phyloP scores from a whole-genome alignment of 2,888 invertebrate species.

The Tipula confusa region DNA sequence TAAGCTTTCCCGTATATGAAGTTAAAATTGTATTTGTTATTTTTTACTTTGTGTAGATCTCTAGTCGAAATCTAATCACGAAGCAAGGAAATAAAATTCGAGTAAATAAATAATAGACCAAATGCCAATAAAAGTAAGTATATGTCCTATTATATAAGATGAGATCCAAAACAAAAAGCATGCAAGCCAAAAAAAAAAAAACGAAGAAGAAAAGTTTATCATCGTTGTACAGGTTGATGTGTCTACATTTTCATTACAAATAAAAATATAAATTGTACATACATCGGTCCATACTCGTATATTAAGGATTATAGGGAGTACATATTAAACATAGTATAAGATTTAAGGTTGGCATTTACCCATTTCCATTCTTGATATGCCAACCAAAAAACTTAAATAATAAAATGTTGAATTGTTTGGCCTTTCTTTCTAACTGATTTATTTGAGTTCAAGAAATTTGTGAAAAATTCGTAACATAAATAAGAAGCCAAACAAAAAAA shows the following conservation, averaged over 20 bases:
- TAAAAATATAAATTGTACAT: not conserved
- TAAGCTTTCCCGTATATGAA: not conserved
- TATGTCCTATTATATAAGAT: not conserved
- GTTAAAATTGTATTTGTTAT: not conserved
- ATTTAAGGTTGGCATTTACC: not conserved
- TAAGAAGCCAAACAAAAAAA: not conserved
- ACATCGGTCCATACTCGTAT: too few relatives aligned
- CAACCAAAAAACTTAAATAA: conserved; percentile 16
- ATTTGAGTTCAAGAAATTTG: not conserved
- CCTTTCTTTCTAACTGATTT: not conserved
- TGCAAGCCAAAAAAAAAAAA: not conserved
- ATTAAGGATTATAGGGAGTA: not conserved
- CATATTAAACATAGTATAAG: not conserved
- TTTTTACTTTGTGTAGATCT: too few relatives aligned
- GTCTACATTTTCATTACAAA: not conserved
- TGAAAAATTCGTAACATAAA: not conserved
- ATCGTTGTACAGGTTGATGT: not conserved
- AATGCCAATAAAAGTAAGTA: not conserved
- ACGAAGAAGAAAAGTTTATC: not conserved
- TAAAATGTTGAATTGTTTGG: not conserved
- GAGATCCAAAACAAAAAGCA: not conserved
- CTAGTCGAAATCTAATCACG: not conserved
- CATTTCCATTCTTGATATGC: not conserved
- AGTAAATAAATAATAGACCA: not conserved
- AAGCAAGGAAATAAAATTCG: not conserved